Conservation (phyloP, 2,888 invertebrate species). For the Sceliomorpha sp. region DNA sequence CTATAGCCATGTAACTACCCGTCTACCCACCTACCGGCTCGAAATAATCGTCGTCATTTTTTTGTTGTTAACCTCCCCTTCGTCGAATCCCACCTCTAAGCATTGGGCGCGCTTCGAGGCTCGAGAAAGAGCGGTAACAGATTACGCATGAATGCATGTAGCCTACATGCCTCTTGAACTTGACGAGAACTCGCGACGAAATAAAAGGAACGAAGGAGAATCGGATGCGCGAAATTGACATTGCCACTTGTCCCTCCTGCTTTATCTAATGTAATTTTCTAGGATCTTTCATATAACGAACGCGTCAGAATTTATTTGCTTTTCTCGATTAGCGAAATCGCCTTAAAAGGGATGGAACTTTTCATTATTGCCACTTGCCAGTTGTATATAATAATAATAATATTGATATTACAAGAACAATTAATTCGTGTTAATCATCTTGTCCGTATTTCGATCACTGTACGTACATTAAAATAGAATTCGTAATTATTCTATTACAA, state of each 20-base stretch:
- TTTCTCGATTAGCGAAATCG: no score
- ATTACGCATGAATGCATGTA: slow-evolving; percentile 38
- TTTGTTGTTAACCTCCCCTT: slow-evolving; percentile 57
- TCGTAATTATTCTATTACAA: no score
- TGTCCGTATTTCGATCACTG: no score
- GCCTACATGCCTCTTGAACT: slow-evolving; percentile 22
- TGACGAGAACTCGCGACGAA: slow-evolving; percentile 24
- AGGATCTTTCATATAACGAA: no score
- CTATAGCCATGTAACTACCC: slow-evolving; percentile 71
- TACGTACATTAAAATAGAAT: no score
- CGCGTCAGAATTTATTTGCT: no score
- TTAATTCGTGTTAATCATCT: no score
- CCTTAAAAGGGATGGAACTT: no score
- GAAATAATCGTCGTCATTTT: slow-evolving; percentile 68
- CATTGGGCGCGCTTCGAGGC: slow-evolving; percentile 41
- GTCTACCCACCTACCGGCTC: slow-evolving; percentile 67
- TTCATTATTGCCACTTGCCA: no score
- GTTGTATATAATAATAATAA: no score
- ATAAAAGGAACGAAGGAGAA: slow-evolving; percentile 1
- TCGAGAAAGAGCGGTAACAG: slow-evolving; percentile 42
- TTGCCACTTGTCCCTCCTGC: slow-evolving; percentile 8
- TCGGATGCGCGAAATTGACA: slow-evolving; percentile 4
- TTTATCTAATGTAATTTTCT: background rate
- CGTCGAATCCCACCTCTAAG: slow-evolving; percentile 46
- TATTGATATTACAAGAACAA: no score